These are phyloP conservation scores for Sebastes hopkinsi DNA, from an alignment of 2,797 vertebrate genomes.

Conservation along the genomic window DNA sequence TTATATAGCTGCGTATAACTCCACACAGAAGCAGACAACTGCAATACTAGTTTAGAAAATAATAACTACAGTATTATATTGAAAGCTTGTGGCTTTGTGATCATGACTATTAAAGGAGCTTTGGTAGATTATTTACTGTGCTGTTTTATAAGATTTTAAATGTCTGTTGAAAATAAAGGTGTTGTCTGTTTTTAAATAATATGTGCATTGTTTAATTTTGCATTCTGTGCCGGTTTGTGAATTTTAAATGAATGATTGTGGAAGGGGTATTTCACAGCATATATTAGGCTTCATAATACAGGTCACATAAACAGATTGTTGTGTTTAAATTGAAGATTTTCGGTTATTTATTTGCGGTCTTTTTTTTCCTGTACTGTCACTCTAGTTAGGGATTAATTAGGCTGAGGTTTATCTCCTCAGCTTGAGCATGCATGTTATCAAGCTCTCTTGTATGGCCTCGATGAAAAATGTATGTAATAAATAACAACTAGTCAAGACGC, in stretches of 20 bases:
- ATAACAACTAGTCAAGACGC: not conserved
- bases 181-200: conserved; percentile 63
- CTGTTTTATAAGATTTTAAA: conserved; percentile 75
- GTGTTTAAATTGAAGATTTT: not conserved
- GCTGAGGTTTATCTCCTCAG: too few relatives aligned
- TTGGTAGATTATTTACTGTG: conserved; percentile 71
- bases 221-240: not conserved
- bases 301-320: not conserved
- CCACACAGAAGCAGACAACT: conserved; percentile 40
- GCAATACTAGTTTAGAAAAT: conserved; percentile 67
- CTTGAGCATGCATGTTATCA: too few relatives aligned
- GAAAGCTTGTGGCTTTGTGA: conserved; percentile 63
- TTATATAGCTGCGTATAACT: conserved; percentile 27
- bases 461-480: too few relatives aligned
- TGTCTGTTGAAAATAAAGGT: conserved; percentile 76
- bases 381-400: too few relatives aligned
- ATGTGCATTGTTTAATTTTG: not conserved
- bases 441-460: too few relatives aligned
- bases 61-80: conserved; percentile 64
- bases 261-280: not conserved
- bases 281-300: not conserved
- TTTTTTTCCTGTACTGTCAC: not conserved
- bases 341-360: not conserved
- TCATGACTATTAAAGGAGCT: conserved; percentile 53
- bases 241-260: not conserved